Evolutionary conservation across 1,140 invertebrate species (phyloP), one percentile per base, ranked within the genome.

Genomic region (Papilio machaon): DNA sequence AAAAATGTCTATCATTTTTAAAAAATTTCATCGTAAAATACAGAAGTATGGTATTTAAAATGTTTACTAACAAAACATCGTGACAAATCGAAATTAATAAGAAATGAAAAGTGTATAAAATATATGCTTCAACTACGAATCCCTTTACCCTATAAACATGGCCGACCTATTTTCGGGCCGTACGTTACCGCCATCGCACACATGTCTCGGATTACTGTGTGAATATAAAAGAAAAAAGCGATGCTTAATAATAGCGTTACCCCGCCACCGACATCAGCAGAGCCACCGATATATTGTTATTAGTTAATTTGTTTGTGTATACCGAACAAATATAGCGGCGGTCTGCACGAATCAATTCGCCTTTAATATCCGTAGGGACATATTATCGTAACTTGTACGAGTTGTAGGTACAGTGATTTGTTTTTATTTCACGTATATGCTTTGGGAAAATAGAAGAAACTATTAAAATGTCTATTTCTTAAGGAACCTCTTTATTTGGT

Each of bases 161-260:
- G 86, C 83, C 86, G 88, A 88, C 88, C 88, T 88, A 88, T 87
- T 89, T 89, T 77, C 73, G 74, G 67, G 73, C 64, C 52, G 81
- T 85, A 84, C 84, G 81, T 52, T 52, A 52, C 85, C 88, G 13
- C 11, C 38, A 43, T 7, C 11, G 64, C 64, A 35, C 64, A 89
- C 87, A 89, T 89, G 88, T 89, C 85, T 88, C 86, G 81, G 84
- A 84, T 88, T 86, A 86, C 85, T 83, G 82, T 85, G 81, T 88
- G 85, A 85, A 87, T 87, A 87, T 84, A 85, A 85, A 84, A 79
- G 81, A 86, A 86, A 87, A 85, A 85, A 89, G 81, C 86, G 19
- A 80, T 80, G 43, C 77, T 79, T 84, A 82, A 83, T 85, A 87
- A 83, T 82, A 86, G 81, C 78, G 84, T 82, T 84, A 79, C 60